These are phyloP conservation scores for Heterotilapia buettikoferi DNA, from an alignment of 2,113 vertebrate genomes.

Conservation along the genomic window DNA sequence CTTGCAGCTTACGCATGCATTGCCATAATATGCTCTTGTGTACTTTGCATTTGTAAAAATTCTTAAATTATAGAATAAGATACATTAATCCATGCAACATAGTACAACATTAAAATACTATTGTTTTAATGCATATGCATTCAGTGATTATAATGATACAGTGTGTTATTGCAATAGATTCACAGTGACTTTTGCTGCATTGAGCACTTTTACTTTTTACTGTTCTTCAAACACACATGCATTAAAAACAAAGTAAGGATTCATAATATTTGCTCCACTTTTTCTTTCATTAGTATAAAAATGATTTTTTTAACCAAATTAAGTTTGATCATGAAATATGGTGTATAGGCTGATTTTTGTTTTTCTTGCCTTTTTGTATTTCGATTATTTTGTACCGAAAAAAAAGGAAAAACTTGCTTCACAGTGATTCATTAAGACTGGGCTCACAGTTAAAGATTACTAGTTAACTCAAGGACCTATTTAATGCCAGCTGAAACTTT, in stretches of 20 bases:
- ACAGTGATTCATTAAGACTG: neutral
- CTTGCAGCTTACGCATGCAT: rapidly evolving
- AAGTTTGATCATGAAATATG: neutral
- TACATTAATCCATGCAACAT: neutral
- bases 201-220: neutral
- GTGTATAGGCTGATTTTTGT: rapidly evolving
- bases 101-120: neutral
- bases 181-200: neutral
- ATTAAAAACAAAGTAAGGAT: neutral
- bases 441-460: neutral
- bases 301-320: neutral
- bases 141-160: neutral
- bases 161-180: neutral
- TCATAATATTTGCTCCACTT: neutral
- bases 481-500: neutral
- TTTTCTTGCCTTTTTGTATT: neutral
- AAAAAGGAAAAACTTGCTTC: neutral
- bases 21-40: neutral
- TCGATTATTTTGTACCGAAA: rapidly evolving
- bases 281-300: neutral
- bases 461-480: neutral
- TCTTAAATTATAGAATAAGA: neutral
- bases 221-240: neutral
- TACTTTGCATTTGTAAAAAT: neutral
- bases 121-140: neutral